A percentile compares a stretch with the other conserved stretches of the same genome.
Evolutionary conservation across 2,888 invertebrate species (phyloP).

Genomic region (Bellardia bayeri): DNA sequence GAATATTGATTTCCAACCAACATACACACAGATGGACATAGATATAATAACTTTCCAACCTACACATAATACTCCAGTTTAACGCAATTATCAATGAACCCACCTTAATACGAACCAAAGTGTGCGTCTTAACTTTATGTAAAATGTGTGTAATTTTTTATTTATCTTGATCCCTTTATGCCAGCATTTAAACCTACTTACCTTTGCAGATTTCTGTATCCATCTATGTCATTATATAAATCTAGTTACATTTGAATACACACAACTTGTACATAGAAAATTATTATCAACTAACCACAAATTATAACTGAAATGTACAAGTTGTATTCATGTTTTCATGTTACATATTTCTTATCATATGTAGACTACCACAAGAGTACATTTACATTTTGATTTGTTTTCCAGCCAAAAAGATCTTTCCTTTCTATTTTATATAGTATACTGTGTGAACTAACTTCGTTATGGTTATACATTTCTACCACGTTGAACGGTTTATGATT

Average conservation of each 20-base stretch:
- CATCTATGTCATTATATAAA: neutral
- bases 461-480: neutral
- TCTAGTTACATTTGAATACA: conserved; percentile 13
- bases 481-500: neutral
- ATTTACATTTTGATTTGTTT: conserved; percentile 37
- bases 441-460: neutral
- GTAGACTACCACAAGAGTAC: neutral
- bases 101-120: neutral
- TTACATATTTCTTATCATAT: conserved; percentile 39
- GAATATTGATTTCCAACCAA: neutral
- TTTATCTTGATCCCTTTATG: conserved; percentile 40
- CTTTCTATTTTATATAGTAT: conserved; percentile 25
- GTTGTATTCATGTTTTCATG: conserved; percentile 27
- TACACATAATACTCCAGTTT: neutral
- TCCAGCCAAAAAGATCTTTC: conserved; percentile 9
- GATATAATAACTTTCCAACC: neutral
- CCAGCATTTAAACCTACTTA: neutral
- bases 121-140: conserved; percentile 8
- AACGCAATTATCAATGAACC: neutral
- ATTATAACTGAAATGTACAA: conserved; percentile 41
- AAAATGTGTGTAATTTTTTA: neutral
- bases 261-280: neutral
- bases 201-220: neutral
- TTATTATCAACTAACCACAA: conserved; percentile 51
- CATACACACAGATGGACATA: neutral